A percentile compares a stretch with the other conserved stretches of the same genome.
Conservation (phyloP, 2,888 invertebrate genomes). For the Pollenia angustigena region DNA sequence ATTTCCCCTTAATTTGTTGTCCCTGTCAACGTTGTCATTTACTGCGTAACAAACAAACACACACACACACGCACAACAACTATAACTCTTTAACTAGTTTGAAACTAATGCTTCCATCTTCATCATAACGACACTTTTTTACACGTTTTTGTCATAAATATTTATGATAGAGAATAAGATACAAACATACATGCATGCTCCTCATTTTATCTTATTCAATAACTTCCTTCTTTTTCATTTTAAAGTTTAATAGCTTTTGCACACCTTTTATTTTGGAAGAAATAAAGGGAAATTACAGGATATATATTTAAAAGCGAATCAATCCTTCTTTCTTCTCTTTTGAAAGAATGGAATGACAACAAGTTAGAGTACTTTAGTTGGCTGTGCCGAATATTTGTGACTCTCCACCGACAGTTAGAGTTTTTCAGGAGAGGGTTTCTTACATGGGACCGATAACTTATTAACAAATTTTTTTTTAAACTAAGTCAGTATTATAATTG, state of each 20-base stretch:
- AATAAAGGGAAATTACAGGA: not conserved
- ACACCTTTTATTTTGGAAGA: not conserved
- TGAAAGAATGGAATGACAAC: too few species aligned
- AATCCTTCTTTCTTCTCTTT: not conserved
- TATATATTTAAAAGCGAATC: not conserved
- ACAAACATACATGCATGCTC: not conserved
- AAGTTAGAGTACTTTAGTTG: too few species aligned
- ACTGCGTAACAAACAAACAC: not conserved
- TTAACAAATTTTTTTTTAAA: too few species aligned
- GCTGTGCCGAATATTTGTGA: not conserved
- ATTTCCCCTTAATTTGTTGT: not conserved
- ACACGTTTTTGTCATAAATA: slow-evolving; percentile 46
- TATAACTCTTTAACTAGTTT: slow-evolving; percentile 52
- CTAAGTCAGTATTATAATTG: too few species aligned
- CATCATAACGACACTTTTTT: slow-evolving; percentile 55
- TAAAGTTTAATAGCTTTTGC: slow-evolving; percentile 41
- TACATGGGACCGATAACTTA: too few species aligned
- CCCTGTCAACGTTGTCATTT: slow-evolving; percentile 2
- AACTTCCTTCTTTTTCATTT: slow-evolving; percentile 49
- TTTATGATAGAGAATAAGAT: slow-evolving; percentile 25
- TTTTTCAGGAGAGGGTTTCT: not conserved
- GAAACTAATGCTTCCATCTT: slow-evolving; percentile 56
- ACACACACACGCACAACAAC: not conserved
- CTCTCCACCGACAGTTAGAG: too few species aligned
- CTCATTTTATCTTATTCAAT: slow-evolving; percentile 52